Evolutionary conservation across 1,140 invertebrate species (phyloP).

Genomic region (Pseudachorutes palmiensis): DNA sequence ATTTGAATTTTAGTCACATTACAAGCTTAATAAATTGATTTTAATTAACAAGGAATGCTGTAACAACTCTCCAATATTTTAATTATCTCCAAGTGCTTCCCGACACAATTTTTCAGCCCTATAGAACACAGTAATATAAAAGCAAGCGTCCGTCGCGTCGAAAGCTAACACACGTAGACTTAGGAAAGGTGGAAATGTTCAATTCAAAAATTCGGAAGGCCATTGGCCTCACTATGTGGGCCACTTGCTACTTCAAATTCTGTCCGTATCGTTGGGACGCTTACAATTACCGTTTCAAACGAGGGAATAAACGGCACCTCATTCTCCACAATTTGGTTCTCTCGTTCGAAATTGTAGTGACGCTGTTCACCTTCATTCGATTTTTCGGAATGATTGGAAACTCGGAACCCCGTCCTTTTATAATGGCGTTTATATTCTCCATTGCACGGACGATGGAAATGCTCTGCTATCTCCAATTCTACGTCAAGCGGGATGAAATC

Average conservation of each 20-base stretch:
- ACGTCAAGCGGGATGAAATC: constrained; percentile 2
- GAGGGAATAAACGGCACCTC: not conserved
- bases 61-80: no score
- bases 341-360: not conserved
- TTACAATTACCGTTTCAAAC: not conserved
- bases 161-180: no score
- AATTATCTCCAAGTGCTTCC: no score
- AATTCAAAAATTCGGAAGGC: not conserved
- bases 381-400: constrained; percentile 1
- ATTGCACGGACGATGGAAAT: constrained; percentile 3
- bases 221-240: not conserved
- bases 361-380: not conserved
- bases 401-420: not conserved
- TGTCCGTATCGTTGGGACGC: not conserved
- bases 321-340: not conserved
- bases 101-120: no score
- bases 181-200: not conserved
- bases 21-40: no score
- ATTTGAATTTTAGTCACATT: no score
- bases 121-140: no score
- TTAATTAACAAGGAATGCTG: no score
- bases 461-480: constrained; percentile 6
- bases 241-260: not conserved
- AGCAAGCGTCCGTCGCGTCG: no score
- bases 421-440: not conserved